Conservation (phyloP, 2,113 vertebrate genomes). For the Engystomops pustulosus region DNA sequence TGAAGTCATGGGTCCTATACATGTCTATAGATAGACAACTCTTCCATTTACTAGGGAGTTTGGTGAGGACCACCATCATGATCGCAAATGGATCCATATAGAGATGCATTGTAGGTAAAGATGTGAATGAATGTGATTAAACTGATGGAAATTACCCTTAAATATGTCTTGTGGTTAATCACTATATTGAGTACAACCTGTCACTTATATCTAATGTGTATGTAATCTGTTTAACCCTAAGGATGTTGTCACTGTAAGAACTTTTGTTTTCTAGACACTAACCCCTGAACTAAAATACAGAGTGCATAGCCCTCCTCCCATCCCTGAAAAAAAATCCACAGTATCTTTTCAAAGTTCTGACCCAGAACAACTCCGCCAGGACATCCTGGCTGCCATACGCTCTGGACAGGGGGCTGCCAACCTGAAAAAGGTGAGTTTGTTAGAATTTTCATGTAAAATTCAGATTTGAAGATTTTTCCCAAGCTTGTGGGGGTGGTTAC, state of each 20-base stretch:
- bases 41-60: neutral
- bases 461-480: neutral
- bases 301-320: constrained; percentile 64
- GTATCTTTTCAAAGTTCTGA: constrained; percentile 71
- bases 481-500: too few relatives aligned
- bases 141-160: neutral
- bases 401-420: constrained; percentile 82
- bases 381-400: constrained; percentile 78
- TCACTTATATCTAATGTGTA: neutral
- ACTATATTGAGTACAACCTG: neutral
- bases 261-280: constrained; percentile 70
- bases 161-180: neutral
- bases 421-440: constrained; percentile 77
- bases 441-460: neutral
- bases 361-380: constrained; percentile 79
- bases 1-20: too few relatives aligned
- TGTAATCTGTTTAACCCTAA: constrained; percentile 37
- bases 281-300: constrained; percentile 68
- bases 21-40: too few relatives aligned
- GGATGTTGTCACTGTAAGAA: neutral
- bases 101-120: neutral
- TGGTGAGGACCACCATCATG: neutral
- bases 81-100: neutral
- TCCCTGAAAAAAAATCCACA: constrained; percentile 66
- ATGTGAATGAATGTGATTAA: neutral